These are phyloP conservation scores for Oreohelix idahoensis DNA, from an alignment of 1,140 invertebrate species.

Conservation along the genomic window DNA sequence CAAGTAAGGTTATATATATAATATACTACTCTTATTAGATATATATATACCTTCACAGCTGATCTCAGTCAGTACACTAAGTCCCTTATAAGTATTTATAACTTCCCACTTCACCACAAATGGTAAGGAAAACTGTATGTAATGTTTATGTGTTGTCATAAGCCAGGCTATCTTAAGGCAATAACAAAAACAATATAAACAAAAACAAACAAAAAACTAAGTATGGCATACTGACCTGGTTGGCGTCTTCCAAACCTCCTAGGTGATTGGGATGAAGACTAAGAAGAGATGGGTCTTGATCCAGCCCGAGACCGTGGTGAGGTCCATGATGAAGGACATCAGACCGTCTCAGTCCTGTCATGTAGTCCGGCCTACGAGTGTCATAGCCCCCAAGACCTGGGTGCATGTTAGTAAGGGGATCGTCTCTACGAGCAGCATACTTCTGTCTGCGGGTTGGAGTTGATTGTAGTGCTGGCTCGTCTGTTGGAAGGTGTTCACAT, in stretches of 20 bases:
- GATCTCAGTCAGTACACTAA: too few species aligned
- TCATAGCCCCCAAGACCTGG: slow-evolving; percentile 64
- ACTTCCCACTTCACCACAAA: too few species aligned
- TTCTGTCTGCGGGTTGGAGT: slow-evolving; percentile 71
- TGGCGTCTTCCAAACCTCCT: slow-evolving; percentile 80
- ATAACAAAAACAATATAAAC: background rate
- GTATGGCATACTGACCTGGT: slow-evolving; percentile 72
- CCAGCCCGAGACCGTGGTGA: slow-evolving; percentile 75
- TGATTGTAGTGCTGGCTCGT: slow-evolving; percentile 77
- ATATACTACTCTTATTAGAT: too few species aligned
- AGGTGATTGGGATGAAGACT: slow-evolving; percentile 72
- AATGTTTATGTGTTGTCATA: too few species aligned
- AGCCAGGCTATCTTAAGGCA: too few species aligned
- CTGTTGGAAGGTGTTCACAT: too few species aligned
- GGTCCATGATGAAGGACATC: slow-evolving; percentile 77
- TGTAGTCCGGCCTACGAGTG: slow-evolving; percentile 62
- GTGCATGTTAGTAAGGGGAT: slow-evolving; percentile 70
- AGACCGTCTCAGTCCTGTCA: slow-evolving; percentile 75
- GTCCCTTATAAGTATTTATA: too few species aligned
- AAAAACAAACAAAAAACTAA: background rate
- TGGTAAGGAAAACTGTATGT: too few species aligned
- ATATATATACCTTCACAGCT: too few species aligned
- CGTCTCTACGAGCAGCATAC: slow-evolving; percentile 72
- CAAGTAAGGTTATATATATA: too few species aligned
- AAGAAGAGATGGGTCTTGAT: slow-evolving; percentile 73